A percentile compares a stretch with the other conserved stretches of the same genome.
Conservation (phyloP, 2,797 vertebrate genomes). For the Phaenicophaeus curvirostris region DNA sequence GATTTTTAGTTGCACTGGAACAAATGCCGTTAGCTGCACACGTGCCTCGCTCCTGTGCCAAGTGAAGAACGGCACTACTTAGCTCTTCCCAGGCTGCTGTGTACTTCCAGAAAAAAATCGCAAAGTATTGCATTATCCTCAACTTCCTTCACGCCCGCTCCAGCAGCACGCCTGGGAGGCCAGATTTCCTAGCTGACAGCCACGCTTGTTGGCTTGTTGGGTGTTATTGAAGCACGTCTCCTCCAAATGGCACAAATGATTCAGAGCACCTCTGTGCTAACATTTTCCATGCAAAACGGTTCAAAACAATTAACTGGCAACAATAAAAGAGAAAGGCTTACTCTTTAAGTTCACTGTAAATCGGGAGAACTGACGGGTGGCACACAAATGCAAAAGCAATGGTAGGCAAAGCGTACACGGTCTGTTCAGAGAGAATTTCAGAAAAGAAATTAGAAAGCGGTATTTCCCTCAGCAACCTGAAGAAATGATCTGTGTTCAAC, state of each 20-base stretch:
- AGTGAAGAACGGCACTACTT: not conserved
- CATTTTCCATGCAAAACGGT: not conserved
- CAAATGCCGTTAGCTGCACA: not conserved
- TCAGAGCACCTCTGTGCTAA: conserved; percentile 21
- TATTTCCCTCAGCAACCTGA: not conserved
- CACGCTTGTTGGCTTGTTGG: not conserved
- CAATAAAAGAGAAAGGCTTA: conserved; percentile 68
- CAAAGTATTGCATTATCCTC: conserved; percentile 8
- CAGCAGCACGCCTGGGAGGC: not conserved
- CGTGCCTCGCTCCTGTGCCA: not conserved
- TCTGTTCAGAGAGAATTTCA: conserved; percentile 80
- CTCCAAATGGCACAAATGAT: not conserved
- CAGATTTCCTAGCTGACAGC: not conserved
- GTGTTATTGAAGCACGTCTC: conserved; percentile 33
- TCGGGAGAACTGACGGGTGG: conserved; percentile 94
- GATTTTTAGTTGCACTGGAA: conserved; percentile 2
- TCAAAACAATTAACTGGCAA: conserved; percentile 26
- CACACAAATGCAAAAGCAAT: conserved; percentile 96
- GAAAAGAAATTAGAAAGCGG: conserved; percentile 32
- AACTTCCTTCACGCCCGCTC: not conserved
- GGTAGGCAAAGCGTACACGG: conserved; percentile 92
- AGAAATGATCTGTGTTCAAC: not conserved
- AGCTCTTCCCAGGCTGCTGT: not conserved
- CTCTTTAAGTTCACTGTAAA: conserved; percentile 93
- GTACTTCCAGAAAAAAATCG: conserved; percentile 31